phyloP scores from a whole-genome alignment of 2,888 invertebrate species.

The Trilocha varians region DNA sequence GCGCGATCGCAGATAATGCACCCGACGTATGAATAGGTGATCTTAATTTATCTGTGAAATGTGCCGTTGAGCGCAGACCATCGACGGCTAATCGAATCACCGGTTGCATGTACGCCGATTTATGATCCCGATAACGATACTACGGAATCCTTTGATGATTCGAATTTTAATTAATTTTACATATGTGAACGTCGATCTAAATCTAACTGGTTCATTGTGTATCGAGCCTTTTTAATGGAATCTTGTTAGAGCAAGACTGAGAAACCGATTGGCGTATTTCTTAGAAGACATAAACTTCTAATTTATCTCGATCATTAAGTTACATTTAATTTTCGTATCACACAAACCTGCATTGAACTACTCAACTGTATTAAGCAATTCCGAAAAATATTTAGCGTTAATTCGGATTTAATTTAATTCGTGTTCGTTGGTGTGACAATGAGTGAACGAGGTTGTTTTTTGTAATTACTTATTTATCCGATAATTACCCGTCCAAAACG shows the following conservation, averaged over 20 bases:
- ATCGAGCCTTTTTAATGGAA: conserved; percentile 23
- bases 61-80: conserved; percentile 47
- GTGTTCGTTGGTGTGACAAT: conserved; percentile 31
- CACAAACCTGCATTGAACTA: not conserved
- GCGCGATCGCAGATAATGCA: conserved; percentile 50
- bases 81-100: conserved; percentile 58
- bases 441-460: conserved; percentile 58
- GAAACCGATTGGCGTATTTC: not conserved
- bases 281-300: not conserved
- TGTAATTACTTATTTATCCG: conserved; percentile 36
- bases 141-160: conserved; percentile 41
- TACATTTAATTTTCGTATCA: not conserved
- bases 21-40: conserved; percentile 66
- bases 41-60: conserved; percentile 65
- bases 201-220: conserved; percentile 17
- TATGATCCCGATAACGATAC: conserved; percentile 42
- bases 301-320: conserved; percentile 3
- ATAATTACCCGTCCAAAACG: conserved; percentile 56
- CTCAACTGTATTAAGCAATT: too few species aligned
- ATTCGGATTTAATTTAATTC: not conserved
- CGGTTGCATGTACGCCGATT: conserved; percentile 48
- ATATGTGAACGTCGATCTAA: conserved; percentile 20
- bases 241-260: conserved; percentile 15
- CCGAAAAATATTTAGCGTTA: not conserved
- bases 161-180: conserved; percentile 30